Percentiles rank a stretch among this genome's conserved stretches.
These are phyloP conservation scores for Glaucopsyche alexis DNA, from an alignment of 2,888 invertebrate species.

Conservation along the genomic window DNA sequence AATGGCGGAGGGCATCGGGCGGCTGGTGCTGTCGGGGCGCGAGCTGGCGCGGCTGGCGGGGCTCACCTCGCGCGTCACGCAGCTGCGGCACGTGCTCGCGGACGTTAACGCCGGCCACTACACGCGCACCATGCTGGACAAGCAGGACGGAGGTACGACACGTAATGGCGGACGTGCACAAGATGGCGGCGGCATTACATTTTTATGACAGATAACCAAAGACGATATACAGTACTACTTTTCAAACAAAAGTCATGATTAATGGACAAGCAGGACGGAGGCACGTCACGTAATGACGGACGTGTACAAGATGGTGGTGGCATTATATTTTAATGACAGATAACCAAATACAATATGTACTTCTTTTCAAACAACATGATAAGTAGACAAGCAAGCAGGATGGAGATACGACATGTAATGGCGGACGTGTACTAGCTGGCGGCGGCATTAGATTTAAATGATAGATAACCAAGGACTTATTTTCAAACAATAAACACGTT, in stretches of 20 bases:
- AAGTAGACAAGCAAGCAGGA: too few species aligned
- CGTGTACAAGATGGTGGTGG: too few species aligned
- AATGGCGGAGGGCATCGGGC: conserved; percentile 97
- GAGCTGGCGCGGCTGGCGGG: conserved; percentile 97
- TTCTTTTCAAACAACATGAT: too few species aligned
- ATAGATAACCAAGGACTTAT: not conserved
- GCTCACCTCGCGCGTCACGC: conserved; percentile 95
- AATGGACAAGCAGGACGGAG: too few species aligned
- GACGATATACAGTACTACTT: too few species aligned
- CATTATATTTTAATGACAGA: too few species aligned
- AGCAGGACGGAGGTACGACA: conserved; percentile 49
- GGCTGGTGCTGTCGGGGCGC: conserved; percentile 95
- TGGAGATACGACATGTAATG: too few species aligned
- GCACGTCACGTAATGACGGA: too few species aligned
- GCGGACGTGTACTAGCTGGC: too few species aligned
- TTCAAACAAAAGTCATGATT: too few species aligned
- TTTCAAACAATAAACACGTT: not conserved
- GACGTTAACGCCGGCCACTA: conserved; percentile 90
- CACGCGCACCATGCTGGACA: conserved; percentile 77
- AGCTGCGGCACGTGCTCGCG: conserved; percentile 89
- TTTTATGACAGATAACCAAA: not conserved
- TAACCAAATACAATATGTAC: too few species aligned
- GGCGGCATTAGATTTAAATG: too few species aligned
- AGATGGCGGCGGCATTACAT: not conserved
- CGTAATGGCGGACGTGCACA: not conserved